phyloP scores from a whole-genome alignment of 1,140 invertebrate species.

The Drosophila subobscura region DNA sequence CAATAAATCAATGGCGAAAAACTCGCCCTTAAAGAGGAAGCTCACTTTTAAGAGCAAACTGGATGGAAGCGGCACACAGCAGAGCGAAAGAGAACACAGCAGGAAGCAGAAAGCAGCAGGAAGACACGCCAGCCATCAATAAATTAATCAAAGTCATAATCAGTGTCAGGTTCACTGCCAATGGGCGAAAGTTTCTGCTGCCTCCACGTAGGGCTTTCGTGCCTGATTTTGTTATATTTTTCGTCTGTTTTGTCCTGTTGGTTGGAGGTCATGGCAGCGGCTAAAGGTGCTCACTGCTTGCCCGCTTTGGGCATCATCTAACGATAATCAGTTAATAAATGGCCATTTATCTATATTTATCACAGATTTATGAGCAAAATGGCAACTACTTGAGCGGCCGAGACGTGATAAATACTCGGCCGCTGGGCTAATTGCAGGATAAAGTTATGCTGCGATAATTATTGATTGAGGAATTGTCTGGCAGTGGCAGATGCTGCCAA shows the following conservation, averaged over 20 bases:
- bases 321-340: conserved; percentile 80
- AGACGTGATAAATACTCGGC: conserved; percentile 46
- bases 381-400: conserved; percentile 41
- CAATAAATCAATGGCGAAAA: conserved; percentile 70
- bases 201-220: conserved; percentile 22
- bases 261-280: conserved; percentile 31
- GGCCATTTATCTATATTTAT: conserved; percentile 71
- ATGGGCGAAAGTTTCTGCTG: conserved; percentile 67
- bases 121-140: conserved; percentile 83
- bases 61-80: conserved; percentile 12
- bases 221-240: conserved; percentile 4
- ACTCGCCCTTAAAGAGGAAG: conserved; percentile 34
- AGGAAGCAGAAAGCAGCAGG: conserved; percentile 51
- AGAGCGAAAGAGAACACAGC: conserved; percentile 7
- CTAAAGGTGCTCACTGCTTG: conserved; percentile 73
- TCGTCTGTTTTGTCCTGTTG: background rate
- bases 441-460: conserved; percentile 11
- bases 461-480: conserved; percentile 7
- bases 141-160: conserved; percentile 83
- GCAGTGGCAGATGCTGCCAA: background rate
- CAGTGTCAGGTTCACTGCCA: conserved; percentile 79
- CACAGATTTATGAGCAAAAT: conserved; percentile 61
- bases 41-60: conserved; percentile 60
- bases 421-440: conserved; percentile 19
- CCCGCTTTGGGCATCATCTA: conserved; percentile 36